Evolutionary conservation across 1,140 invertebrate species (phyloP), one percentile per base, ranked within the genome.

Genomic region (Papilio xuthus): DNA sequence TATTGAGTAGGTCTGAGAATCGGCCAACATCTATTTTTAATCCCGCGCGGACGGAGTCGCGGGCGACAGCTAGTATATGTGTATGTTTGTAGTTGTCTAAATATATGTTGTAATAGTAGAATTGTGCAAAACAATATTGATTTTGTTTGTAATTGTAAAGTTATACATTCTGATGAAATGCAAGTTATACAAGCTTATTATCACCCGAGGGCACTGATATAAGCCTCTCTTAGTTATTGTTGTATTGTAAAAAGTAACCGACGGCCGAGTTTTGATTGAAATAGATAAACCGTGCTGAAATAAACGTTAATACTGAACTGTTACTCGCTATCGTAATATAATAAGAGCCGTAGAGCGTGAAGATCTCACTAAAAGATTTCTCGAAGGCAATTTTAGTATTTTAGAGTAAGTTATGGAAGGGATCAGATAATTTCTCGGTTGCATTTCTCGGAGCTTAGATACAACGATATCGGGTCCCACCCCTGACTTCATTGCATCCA

Each of bases 381-480:
- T 85, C 83, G 85, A 90, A 90, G 89, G 90, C 89, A 92, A 93
- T 93, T 93, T 93, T 93, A 92, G 90, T 91, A 92, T 90, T 93
- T 93, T 89, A 93, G 86, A 89, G 89, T 90, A 90, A 93, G 88
- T 91, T 92, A 93, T 91, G 84, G 85, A 84, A 85, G 83, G 88
- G 86, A 93, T 92, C 91, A 84, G 91, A 93, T 92, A 93, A 89
- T 87, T 87, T 84, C 86, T 85, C 81, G 86, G 88, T 89, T 88
- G 89, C 86, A 88, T 90, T 90, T 91, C 86, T 85, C 85, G 85
- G 80, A 82, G 81, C 81, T 84, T 74, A 84, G 90, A 93, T 92
- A 90, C 80, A 81, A 79, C 80, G 88, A 89, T 91, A 90, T 81
- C n/a, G 41, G 23, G 74, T 63, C 74, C 74, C 82, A 81, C 80